Evolutionary conservation across 1,140 invertebrate species (phyloP), one percentile per base, ranked within the genome.

Genomic region (Linepithema humile): DNA sequence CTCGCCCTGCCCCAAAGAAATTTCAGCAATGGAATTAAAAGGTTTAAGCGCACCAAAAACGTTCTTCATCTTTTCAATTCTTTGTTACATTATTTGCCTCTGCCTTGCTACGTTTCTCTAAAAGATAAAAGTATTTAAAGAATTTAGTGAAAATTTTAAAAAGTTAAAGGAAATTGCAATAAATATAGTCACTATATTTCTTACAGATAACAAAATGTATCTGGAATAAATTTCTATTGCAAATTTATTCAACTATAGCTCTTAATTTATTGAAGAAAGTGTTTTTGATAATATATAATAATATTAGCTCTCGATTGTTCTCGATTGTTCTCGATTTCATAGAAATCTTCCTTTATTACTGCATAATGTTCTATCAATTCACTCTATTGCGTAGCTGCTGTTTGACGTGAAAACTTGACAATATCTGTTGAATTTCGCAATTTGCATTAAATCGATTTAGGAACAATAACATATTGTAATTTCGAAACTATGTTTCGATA

Each of bases 21-120:
- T 70, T 80, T 80, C 64, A 70, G 17, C 64, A 70, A 70, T 80
- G 48, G 75, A 80, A 80, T 80, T 80, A 82, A 74, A 82, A 82
- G 57, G 29, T 82, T 82, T 60, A 38, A 26, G 65, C 20, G 29
- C 43, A 5, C 50, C 20, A 74, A 80, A 74, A 72, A 74, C 40
- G 9, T 45, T 38, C 43, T 60, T 53, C n/a, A 23, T 78, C 35
- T 40, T 40, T 20, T 12, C 62, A 6, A 69, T 69, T 69, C 23
- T 55, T 78, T 55, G 45, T 40, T 69, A 48, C 67, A 53, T 69
- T 69, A 40, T 29, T 69, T 20, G 45, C 40, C 20, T 69, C 48
- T 29, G 4, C 7, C 5, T 32, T 3, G 55, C n/a, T 45, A 29
- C 3, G 17, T 74, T 40, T 45, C 43, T 15, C 1, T n/a, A n/a